These are phyloP conservation scores for Neodiprion virginianus DNA, from an alignment of 1,140 invertebrate species.

Conservation along the genomic window DNA sequence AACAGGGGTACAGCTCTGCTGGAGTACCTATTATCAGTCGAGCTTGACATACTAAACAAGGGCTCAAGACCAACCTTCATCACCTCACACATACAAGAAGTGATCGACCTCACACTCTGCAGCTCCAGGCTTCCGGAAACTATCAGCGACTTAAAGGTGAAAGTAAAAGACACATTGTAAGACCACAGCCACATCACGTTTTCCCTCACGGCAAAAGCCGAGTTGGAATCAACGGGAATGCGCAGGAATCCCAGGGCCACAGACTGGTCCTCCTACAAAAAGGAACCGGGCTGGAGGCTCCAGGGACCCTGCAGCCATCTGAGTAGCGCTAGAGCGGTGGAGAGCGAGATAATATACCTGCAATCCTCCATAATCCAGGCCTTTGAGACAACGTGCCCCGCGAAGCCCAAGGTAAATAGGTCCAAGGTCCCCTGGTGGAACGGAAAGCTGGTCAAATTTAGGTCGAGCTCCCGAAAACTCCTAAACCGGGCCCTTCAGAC, in stretches of 20 bases:
- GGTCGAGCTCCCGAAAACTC: background rate
- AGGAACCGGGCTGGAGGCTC: background rate
- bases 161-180: constrained; percentile 17
- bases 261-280: background rate
- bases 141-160: background rate
- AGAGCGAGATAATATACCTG: background rate
- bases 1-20: constrained; percentile 29
- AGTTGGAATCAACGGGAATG: background rate
- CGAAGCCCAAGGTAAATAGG: too few species aligned
- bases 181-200: constrained; percentile 20
- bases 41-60: constrained; percentile 27
- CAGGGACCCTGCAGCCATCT: background rate
- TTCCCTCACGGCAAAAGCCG: background rate
- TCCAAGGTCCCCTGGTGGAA: background rate
- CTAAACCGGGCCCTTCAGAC: constrained; percentile 14
- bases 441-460: background rate
- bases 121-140: background rate
- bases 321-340: background rate
- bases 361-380: background rate
- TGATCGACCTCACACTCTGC: background rate
- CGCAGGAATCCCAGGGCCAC: constrained; percentile 14
- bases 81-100: background rate
- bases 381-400: background rate
- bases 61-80: constrained; percentile 16
- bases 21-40: constrained; percentile 27